Base-by-base conservation (phyloP, 2,888 invertebrate genomes). In the Heliconius ethilla region DNA sequence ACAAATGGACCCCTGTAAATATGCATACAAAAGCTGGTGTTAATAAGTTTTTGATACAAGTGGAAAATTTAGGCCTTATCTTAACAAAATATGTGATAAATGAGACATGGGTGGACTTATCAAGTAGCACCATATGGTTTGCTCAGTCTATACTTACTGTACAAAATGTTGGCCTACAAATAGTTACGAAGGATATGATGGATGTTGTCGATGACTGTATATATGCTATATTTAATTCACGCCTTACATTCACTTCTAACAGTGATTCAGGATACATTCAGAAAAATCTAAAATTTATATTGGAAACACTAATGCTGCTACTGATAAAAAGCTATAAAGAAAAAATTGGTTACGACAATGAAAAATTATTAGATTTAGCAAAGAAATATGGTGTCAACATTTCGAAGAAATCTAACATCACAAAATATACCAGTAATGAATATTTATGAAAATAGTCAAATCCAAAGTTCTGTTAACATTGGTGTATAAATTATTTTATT, bases 1-100 rank as follows among this genome's bases (percentile, higher is more conserved):
- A 99, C 86, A 96, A 96, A 82, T 98, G 98, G 98, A 96, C 96
- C 59, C 97, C 98, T 0, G 95, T 96, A 75, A 97, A 98, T 90
- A 96, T 98, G 88, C 96, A 97, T 83, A 97, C 96, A 11, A 96
- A 96, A 90, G 95, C 95, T 29, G 96, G 96, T 77, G 94, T 97
- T 33, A 95, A 95, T 79, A 96, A 96, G 88, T 97, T 96, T 87
- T 89, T 97, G 82, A 95, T 95, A 80, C 97, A 97, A 88, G 96
- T 97, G 95, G 94, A 95, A 82, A 96, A 95, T 82, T 93, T 96
- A 87, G 97, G 97, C 82, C 93, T 97, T 84, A 95, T 95, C 82
- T 93, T 97, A 85, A 96, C 96, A 83, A 94, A 95, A 85, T 97
- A 95, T 88, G 94, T 96, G 75, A 96, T 95, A 82, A 95, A 95